Conservation (phyloP, 2,888 invertebrate genomes). For the Buathra laborator region DNA sequence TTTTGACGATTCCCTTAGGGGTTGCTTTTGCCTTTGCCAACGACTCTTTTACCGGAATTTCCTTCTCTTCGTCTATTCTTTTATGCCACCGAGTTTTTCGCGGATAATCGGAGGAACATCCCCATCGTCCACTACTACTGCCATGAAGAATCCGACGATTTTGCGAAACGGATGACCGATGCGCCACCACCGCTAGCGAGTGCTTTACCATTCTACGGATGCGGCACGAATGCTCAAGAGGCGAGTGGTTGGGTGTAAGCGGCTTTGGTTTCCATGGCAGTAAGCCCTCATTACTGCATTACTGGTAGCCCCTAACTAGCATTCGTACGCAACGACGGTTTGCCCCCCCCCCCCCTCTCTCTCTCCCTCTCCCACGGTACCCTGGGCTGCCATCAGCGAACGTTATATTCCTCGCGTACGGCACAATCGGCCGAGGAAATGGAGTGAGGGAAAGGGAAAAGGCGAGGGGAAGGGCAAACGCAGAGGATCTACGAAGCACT, state of each 20-base stretch:
- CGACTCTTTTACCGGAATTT: no score
- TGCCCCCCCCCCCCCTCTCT: conserved; percentile 69
- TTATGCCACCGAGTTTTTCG: not conserved
- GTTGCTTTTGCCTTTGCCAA: no score
- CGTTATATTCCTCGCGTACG: conserved; percentile 17
- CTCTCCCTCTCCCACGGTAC: not conserved
- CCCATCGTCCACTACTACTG: no score
- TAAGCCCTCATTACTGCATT: conserved; percentile 85
- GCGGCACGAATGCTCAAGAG: conserved; percentile 62
- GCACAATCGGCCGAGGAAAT: conserved; percentile 57
- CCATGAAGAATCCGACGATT: no score
- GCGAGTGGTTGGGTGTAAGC: conserved; percentile 84
- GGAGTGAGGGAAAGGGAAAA: not conserved
- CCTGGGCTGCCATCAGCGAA: not conserved
- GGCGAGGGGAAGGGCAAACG: not conserved
- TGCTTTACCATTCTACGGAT: conserved; percentile 48
- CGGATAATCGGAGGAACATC: conserved; percentile 32
- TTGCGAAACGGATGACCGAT: not conserved
- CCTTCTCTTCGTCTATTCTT: no score
- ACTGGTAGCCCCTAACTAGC: conserved; percentile 84
- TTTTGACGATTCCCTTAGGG: no score
- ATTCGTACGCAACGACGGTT: conserved; percentile 81
- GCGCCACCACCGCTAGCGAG: conserved; percentile 21
- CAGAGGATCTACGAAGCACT: not conserved
- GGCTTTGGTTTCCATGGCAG: conserved; percentile 86